A percentile compares a stretch with the other conserved stretches of the same genome.
These are phyloP conservation scores for Teinopalpus imperialis DNA, from an alignment of 2,888 invertebrate genomes.

Conservation along the genomic window DNA sequence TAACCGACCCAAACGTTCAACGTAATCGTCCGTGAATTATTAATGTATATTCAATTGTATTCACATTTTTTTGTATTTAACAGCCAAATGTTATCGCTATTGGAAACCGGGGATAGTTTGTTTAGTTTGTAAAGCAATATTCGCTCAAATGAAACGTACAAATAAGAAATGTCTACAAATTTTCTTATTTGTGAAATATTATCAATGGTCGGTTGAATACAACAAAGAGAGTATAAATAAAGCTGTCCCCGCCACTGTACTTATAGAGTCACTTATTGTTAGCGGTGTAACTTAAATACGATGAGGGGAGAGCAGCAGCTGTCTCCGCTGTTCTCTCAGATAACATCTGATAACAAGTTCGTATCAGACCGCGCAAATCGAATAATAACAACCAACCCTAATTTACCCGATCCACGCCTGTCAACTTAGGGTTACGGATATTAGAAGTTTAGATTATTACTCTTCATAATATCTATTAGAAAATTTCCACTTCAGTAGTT, in stretches of 20 bases:
- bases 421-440: not conserved
- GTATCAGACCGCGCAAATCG: slow-evolving; percentile 33
- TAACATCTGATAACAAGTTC: slow-evolving; percentile 40
- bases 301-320: slow-evolving; percentile 57
- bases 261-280: no score
- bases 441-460: not conserved
- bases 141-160: no score
- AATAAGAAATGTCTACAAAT: no score
- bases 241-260: slow-evolving; percentile 33
- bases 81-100: no score
- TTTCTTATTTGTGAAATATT: no score
- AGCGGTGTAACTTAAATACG: slow-evolving; percentile 36
- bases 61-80: no score
- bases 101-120: no score
- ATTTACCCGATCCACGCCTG: not conserved
- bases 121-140: no score
- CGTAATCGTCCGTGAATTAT: slow-evolving; percentile 43
- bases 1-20: slow-evolving; percentile 36
- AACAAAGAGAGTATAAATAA: no score
- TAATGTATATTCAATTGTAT: not conserved
- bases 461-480: no score
- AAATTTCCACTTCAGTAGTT: no score
- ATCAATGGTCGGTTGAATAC: no score
- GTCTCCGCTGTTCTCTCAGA: slow-evolving; percentile 38
- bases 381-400: slow-evolving; percentile 24